Evolutionary conservation across 1,140 invertebrate species (phyloP).

Genomic region (Conus betulinus): DNA sequence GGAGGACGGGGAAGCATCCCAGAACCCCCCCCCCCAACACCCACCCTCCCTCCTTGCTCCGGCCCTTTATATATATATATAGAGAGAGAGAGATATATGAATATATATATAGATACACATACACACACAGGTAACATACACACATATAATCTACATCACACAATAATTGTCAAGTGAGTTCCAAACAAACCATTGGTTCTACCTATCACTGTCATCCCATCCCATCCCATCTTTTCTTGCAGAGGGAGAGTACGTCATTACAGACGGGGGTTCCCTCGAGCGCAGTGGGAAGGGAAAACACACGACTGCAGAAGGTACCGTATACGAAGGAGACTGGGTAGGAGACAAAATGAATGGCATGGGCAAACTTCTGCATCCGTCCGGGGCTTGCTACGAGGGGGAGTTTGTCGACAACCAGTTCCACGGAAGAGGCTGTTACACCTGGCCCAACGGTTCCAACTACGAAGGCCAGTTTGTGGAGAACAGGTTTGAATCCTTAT

Average conservation of each 20-base stretch:
- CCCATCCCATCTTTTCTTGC: background rate
- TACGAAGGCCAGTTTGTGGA: slow-evolving; percentile 73
- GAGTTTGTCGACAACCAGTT: slow-evolving; percentile 74
- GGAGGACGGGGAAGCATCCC: too few species aligned
- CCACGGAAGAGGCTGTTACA: slow-evolving; percentile 73
- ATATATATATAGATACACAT: background rate
- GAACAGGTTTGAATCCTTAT: slow-evolving; percentile 66
- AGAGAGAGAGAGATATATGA: too few species aligned
- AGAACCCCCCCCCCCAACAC: too few species aligned
- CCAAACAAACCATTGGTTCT: too few species aligned
- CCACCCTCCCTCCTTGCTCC: too few species aligned
- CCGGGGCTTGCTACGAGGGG: slow-evolving; percentile 70
- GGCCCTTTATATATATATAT: too few species aligned
- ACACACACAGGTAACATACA: too few species aligned
- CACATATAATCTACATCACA: too few species aligned
- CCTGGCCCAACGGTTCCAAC: slow-evolving; percentile 73
- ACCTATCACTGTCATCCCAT: too few species aligned
- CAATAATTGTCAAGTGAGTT: too few species aligned
- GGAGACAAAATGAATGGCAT: slow-evolving; percentile 73
- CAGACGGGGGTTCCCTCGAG: slow-evolving; percentile 64
- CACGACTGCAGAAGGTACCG: slow-evolving; percentile 63
- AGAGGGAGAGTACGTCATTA: slow-evolving; percentile 73
- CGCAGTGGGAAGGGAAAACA: slow-evolving; percentile 70
- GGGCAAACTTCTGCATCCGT: slow-evolving; percentile 67
- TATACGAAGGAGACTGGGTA: slow-evolving; percentile 72